A percentile compares a stretch with the other conserved stretches of the same genome.
phyloP scores from a whole-genome alignment of 2,113 vertebrate genomes.

The Orientallactaga bullata region DNA sequence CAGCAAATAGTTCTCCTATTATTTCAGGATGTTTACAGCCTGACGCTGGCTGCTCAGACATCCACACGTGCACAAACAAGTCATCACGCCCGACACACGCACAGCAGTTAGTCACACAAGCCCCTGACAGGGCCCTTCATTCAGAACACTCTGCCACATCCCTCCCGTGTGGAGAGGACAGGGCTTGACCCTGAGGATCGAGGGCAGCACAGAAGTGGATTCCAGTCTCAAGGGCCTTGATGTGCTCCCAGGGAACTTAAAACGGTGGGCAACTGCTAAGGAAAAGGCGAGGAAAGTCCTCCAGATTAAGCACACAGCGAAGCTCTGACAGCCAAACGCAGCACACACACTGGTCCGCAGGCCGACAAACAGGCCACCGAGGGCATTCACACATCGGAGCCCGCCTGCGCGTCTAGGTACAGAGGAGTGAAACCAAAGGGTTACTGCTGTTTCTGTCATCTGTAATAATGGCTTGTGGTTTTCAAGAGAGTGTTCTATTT shows the following conservation, averaged over 20 bases:
- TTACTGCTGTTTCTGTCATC: background rate
- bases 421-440: background rate
- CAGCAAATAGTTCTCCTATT: conserved; percentile 48
- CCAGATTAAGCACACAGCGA: background rate
- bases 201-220: background rate
- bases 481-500: conserved; percentile 8
- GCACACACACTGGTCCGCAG: background rate
- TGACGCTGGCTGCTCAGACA: background rate
- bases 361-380: background rate
- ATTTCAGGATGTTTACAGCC: conserved; percentile 66
- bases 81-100: conserved; percentile 53
- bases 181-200: background rate
- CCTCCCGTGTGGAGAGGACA: background rate
- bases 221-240: background rate
- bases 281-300: background rate
- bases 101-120: background rate
- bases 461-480: background rate
- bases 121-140: conserved; percentile 30
- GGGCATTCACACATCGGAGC: conserved; percentile 18
- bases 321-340: background rate
- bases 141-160: background rate
- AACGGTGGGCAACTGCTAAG: background rate
- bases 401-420: background rate
- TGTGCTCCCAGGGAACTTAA: background rate
- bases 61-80: background rate